Base-by-base conservation (phyloP, 2,888 invertebrate species). In the Mimas tiliae region DNA sequence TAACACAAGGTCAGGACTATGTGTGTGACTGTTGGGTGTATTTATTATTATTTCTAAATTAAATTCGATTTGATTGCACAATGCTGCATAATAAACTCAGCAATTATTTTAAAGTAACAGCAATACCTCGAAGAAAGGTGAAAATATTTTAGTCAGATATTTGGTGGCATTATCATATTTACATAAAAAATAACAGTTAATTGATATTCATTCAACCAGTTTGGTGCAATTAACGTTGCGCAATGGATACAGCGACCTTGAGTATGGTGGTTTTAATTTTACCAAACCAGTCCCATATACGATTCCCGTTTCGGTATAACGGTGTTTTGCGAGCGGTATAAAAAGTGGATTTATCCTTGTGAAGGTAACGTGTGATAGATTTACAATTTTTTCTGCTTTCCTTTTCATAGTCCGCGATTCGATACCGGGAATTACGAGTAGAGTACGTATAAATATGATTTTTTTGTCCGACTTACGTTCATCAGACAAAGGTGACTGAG, bases 271-370 rank as follows among this genome's bases (percentile, higher is more conserved):
- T 52, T 58, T 58, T 58, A 58, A 58, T 42, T 58, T 58, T 42
- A 58, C 9, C 38, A 58, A 65, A 65, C 65, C 65, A 55, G 65
- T 65, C 58, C 52, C 7, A 55, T 14, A 58, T 65, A 58, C 58
- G 58, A 50, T 38, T 65, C 65, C 65, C 65, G 65, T 65, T 65
- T 58, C 19, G 48, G 34, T 6, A 34, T 65, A 65, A 65, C 65
- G 65, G 65, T 65, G 27, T 48, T 58, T 55, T 34, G 47, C 16
- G 53, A 27, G 63, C 19, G 2, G 21, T 58, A 19, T 42, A 65
- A 65, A n/a, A 65, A 65, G 48, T 65, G 19, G 48, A 12, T 34
- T 65, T 58, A 65, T 65, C 65, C 65, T 65, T 64, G 42, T 14
- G 42, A 19, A 58, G 9, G 55, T 38, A 33, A 16, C 58, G 38